phyloP scores from a whole-genome alignment of 2,888 invertebrate genomes.

The Xylota segnis region DNA sequence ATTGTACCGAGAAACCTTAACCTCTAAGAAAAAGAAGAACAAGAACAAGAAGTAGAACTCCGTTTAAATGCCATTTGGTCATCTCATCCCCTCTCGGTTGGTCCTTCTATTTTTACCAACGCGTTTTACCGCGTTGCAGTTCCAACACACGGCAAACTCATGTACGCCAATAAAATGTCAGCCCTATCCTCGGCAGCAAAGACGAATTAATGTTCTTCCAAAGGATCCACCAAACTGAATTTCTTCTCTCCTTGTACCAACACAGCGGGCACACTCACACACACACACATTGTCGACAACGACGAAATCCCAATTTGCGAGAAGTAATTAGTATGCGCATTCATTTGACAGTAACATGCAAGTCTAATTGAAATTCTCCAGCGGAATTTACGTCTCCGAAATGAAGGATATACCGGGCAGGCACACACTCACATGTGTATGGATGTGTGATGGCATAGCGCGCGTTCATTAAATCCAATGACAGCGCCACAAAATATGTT shows the following conservation, averaged over 20 bases:
- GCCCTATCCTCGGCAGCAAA: not conserved
- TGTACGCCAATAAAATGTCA: constrained; percentile 18
- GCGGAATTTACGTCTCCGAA: constrained; percentile 28
- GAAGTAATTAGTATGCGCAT: constrained; percentile 58
- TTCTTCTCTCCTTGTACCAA: not conserved
- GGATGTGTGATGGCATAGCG: not conserved
- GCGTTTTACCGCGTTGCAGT: not conserved
- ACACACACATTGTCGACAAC: not conserved
- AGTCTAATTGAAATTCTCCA: constrained; percentile 61
- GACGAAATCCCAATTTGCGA: constrained; percentile 18
- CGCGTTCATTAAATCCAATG: constrained; percentile 52
- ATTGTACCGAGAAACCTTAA: not conserved
- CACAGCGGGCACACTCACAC: not conserved
- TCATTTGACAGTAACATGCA: constrained; percentile 60
- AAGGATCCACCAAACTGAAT: not conserved
- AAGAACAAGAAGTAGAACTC: not conserved
- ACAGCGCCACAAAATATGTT: constrained; percentile 55
- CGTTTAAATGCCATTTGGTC: constrained; percentile 15
- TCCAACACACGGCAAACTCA: not conserved
- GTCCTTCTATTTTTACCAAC: constrained; percentile 5
- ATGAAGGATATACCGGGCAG: constrained; percentile 3
- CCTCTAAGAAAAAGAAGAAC: not conserved
- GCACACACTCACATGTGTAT: not conserved
- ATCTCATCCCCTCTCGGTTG: not conserved
- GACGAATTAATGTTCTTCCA: not conserved